Conservation (phyloP, 2,113 vertebrate species). For the Eira barbara region DNA sequence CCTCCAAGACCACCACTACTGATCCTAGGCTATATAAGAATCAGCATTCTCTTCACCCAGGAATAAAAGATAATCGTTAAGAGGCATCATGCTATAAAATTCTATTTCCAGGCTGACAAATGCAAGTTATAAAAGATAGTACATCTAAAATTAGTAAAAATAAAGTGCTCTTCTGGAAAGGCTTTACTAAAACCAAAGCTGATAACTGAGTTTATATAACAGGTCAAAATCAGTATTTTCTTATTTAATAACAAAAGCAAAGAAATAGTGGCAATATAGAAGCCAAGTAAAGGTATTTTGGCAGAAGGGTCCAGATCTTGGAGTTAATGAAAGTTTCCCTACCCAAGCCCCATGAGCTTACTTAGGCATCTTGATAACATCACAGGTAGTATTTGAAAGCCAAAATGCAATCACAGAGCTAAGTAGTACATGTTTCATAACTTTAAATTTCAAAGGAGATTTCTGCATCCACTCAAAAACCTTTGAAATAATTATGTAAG, state of each 20-base stretch:
- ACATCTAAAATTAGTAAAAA: constrained; percentile 37
- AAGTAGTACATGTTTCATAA: not conserved
- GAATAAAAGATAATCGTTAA: not conserved
- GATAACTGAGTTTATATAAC: constrained; percentile 9
- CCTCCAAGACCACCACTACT: not conserved
- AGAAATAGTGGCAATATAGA: not conserved
- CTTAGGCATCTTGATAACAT: not conserved
- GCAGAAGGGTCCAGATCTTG: not conserved
- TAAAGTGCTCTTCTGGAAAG: not conserved
- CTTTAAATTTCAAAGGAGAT: not conserved
- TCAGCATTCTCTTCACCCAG: not conserved
- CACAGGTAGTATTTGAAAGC: not conserved
- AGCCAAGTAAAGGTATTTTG: not conserved
- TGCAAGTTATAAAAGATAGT: constrained; percentile 15
- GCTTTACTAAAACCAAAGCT: constrained; percentile 39
- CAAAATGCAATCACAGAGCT: not conserved
- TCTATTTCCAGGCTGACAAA: constrained; percentile 33
- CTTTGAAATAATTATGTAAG: not conserved
- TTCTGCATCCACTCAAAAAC: not conserved
- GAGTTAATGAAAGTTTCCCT: not conserved
- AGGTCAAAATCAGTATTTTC: constrained; percentile 38
- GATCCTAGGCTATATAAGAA: not conserved
- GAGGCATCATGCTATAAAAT: constrained; percentile 17
- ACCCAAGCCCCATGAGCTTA: not conserved
- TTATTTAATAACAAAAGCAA: constrained; percentile 36